Evolutionary conservation across 2,113 vertebrate genomes (phyloP), one percentile per base, ranked within the genome.

Genomic region (Centropus bengalensis): DNA sequence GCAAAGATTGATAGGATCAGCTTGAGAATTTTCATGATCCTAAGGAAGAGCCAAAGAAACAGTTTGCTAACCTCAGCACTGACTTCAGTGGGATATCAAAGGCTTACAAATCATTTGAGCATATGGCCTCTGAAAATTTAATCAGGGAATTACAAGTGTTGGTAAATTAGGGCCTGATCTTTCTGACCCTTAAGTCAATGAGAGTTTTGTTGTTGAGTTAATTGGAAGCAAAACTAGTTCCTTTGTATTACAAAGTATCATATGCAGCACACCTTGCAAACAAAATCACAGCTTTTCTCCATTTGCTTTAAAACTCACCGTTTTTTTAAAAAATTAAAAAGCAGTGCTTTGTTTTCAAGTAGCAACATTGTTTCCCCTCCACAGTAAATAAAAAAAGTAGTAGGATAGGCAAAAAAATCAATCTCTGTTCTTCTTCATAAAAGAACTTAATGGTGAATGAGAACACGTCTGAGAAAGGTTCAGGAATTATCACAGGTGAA

Each of bases 51-150:
- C 40, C 70, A 89, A 82, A 89, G n/a, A 73, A 60, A 5, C 6
- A 24, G 21, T 69, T 85, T 91, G 24, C 45, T 44, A 88, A 28
- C 14, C 14, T 38, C 9, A 36, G 77, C n/a, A 44, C 54, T 69
- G 66, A 64, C 20, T 91, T 93, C 59, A 89, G 24, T 8, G 85
- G 58, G 54, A 56, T 82, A 87, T 93, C 49, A 93, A 91, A 95
- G 30, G 7, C 11, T 79, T 89, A 36, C 19, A 89, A 89, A 95
- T 82, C 45, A 91, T 56, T 91, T 89, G 51, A 93, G 15, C 63
- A 91, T 69, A 55, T 90, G 64, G 59, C 59, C 26, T 86, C 88
- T 77, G 28, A 88, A 93, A 96, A 95, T 80, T 91, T 88, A 86
- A 90, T 91, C 26, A 88, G 10, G 7, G 38, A 80, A 74, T 86